These are phyloP conservation scores for Semnornis frantzii DNA, from an alignment of 2,113 vertebrate species.

Conservation along the genomic window DNA sequence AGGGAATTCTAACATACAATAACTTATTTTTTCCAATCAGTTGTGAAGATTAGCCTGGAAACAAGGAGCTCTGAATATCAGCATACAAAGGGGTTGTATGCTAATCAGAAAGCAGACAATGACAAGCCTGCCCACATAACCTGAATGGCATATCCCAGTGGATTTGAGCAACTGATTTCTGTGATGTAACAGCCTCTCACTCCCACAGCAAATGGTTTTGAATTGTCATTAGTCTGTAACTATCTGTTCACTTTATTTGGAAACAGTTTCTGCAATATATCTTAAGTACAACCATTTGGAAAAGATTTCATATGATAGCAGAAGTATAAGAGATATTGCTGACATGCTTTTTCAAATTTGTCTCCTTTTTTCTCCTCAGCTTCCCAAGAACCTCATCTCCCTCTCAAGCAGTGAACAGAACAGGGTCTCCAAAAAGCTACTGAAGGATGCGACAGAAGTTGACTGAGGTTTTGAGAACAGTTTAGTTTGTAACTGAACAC, in stretches of 20 bases:
- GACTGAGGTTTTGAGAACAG: not conserved
- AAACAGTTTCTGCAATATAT: not conserved
- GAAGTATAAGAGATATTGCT: not conserved
- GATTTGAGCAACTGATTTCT: not conserved
- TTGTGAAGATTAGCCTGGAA: not conserved
- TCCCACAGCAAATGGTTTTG: not conserved
- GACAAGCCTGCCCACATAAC: rapidly evolving
- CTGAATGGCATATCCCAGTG: not conserved
- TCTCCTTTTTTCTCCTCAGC: not conserved
- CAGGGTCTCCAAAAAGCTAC: not conserved
- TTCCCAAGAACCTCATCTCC: not conserved
- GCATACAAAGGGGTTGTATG: not conserved
- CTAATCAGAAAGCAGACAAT: not conserved
- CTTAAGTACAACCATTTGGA: not conserved
- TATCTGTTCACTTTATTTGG: not conserved
- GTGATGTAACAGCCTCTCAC: not conserved
- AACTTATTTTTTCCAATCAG: not conserved
- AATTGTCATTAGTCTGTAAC: not conserved
- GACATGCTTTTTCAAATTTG: not conserved
- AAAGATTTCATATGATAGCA: not conserved
- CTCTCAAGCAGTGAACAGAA: not conserved
- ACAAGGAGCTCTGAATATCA: not conserved
- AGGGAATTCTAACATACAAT: not conserved
- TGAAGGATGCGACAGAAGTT: not conserved
- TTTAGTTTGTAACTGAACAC: not conserved